Conservation (phyloP, 2,888 invertebrate species). For the Crematogaster levior region DNA sequence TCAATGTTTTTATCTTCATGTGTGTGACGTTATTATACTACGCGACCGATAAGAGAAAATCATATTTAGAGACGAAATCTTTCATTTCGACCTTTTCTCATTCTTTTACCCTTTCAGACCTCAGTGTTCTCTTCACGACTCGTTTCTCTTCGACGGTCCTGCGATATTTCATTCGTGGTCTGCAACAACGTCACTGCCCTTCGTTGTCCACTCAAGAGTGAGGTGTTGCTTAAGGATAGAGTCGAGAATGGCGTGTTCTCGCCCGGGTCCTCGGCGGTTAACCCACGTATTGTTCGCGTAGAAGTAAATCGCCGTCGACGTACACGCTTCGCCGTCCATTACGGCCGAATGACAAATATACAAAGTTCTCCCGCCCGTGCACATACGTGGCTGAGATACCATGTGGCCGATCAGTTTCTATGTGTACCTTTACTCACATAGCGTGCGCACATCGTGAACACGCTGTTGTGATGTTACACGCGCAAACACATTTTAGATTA, state of each 20-base stretch:
- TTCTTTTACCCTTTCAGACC: neutral
- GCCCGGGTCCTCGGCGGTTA: slow-evolving; percentile 23
- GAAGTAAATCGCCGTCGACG: slow-evolving; percentile 42
- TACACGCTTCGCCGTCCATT: slow-evolving; percentile 33
- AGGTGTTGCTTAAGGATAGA: slow-evolving; percentile 35
- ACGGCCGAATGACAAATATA: slow-evolving; percentile 45
- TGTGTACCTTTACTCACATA: neutral
- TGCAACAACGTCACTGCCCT: slow-evolving; percentile 42
- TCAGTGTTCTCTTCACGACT: slow-evolving; percentile 21
- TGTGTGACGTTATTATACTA: neutral
- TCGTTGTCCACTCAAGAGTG: slow-evolving; percentile 27
- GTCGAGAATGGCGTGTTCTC: slow-evolving; percentile 39
- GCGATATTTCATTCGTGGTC: slow-evolving; percentile 58
- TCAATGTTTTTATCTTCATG: neutral
- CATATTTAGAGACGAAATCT: slow-evolving; percentile 1
- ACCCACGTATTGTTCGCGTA: slow-evolving; percentile 40
- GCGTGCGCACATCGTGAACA: slow-evolving; percentile 2
- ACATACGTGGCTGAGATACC: slow-evolving; percentile 1
- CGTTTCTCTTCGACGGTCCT: slow-evolving; percentile 45
- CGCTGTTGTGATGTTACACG: slow-evolving; percentile 7
- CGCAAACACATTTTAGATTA: slow-evolving; percentile 20
- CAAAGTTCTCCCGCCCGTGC: slow-evolving; percentile 24
- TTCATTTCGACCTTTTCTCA: neutral
- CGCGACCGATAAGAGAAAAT: too few species aligned
- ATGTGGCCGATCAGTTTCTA: neutral